A percentile compares a stretch with the other conserved stretches of the same genome.
These are phyloP conservation scores for Drosophila novamexicana DNA, from an alignment of 1,140 invertebrate species.

Conservation along the genomic window DNA sequence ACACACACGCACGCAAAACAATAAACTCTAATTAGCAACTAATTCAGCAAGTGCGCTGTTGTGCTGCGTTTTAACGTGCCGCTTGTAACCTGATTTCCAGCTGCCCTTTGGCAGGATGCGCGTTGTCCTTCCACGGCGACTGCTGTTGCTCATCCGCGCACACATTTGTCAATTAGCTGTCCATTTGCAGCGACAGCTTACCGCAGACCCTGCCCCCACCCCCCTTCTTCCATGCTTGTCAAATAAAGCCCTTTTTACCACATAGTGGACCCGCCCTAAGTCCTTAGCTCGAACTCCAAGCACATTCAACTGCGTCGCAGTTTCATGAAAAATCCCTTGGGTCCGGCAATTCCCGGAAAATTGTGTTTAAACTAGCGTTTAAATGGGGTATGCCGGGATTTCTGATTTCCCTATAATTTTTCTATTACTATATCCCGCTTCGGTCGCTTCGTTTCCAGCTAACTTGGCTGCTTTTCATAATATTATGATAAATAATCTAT, in stretches of 20 bases:
- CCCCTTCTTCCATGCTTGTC: neutral
- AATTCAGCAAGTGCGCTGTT: conserved; percentile 51
- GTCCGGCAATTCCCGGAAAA: conserved; percentile 3
- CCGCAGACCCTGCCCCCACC: neutral
- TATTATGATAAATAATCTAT: neutral
- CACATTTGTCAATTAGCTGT: conserved; percentile 68
- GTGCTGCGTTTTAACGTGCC: conserved; percentile 4
- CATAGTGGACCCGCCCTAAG: neutral
- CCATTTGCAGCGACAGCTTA: conserved; percentile 38
- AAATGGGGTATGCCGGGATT: neutral
- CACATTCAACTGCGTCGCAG: conserved; percentile 24
- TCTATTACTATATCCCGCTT: too few relatives aligned
- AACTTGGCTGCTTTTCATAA: neutral
- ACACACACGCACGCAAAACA: conserved; percentile 47
- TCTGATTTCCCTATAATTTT: conserved; percentile 4
- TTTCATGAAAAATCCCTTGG: conserved; percentile 6
- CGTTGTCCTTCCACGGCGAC: neutral
- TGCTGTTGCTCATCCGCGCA: conserved; percentile 21
- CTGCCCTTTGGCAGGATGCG: conserved; percentile 19
- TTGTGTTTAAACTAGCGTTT: neutral
- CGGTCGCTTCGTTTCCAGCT: neutral
- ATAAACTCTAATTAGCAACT: conserved; percentile 70
- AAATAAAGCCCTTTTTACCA: too few relatives aligned
- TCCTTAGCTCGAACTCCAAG: neutral
- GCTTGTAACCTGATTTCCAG: conserved; percentile 54